Base-by-base conservation (phyloP, 2,113 vertebrate genomes). In the Argyrosomus japonicus region DNA sequence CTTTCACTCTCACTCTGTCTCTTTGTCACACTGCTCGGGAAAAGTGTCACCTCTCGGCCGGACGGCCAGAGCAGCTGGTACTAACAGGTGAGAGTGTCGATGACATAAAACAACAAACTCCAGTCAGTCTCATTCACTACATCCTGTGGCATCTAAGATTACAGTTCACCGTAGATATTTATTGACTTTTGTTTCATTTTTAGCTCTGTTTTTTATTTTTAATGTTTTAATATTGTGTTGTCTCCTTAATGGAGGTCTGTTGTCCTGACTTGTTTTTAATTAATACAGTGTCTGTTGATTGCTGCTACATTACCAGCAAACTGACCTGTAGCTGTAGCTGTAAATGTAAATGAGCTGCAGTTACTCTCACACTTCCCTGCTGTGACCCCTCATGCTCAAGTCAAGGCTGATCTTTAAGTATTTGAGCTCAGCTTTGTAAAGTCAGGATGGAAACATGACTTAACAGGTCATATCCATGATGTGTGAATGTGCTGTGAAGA, bases 11-110 rank as follows among this genome's bases (percentile, higher is more conserved):
- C 75, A 48, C 83, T 62, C 19, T 50, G 64, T 63, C 43, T 36
- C 36, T 60, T 8, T 47, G 25, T 82, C 68, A 74, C 62, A 5
- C 15, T 3, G 15, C 74, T 15, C 25, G 68, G 68, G 75, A 86
- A 88, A 83, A 79, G 84, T 15, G 53, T 83, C 69, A 76, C 79
- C 57, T 81, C 57, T 64, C n/a, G 19, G 54, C 2, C 8, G 68
- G 63, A 54, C 0, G 29, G 11, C 5, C 3, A 0, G 4, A 68
- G 7, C 77, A 85, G 77, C 79, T 91, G 86, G n/a, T 67, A n/a
- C n/a, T 1, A 77, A 87, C 90, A 85, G 82, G 86, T 83, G 86
- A 86, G 54, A 57, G 40, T 53, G 68, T 12, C 2, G 45, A 43
- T 10, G 50, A 43, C 48, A 43, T 43, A 21, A 72, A 56, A 25